Percentiles rank a stretch among this genome's conserved stretches.
Conservation (phyloP, 2,797 vertebrate species). For the Aphelocoma californica region DNA sequence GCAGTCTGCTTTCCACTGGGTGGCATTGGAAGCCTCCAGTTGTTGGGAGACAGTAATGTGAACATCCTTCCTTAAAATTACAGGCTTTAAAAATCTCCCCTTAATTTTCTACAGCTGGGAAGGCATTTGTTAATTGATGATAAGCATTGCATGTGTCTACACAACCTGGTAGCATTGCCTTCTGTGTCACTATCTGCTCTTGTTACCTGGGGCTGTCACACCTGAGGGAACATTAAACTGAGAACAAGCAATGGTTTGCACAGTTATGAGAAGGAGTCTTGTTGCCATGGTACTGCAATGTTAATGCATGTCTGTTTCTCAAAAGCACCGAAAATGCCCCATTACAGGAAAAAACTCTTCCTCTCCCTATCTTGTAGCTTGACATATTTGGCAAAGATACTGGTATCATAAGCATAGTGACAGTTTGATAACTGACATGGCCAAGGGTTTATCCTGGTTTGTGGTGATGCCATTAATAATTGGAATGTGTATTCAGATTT, state of each 20-base stretch:
- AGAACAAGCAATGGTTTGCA: neutral
- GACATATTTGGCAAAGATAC: neutral
- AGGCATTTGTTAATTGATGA: neutral
- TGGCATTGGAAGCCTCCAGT: neutral
- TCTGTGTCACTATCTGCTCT: neutral
- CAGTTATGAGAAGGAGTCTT: neutral
- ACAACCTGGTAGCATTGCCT: neutral
- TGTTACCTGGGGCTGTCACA: conserved; percentile 25
- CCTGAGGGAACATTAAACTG: conserved; percentile 16
- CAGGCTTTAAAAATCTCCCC: neutral
- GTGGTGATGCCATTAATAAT: conserved; percentile 30
- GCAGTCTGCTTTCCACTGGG: neutral
- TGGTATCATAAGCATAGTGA: neutral
- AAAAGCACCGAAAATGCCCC: neutral
- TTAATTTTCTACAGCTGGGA: neutral
- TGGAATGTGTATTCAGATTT: neutral
- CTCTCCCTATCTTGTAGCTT: neutral
- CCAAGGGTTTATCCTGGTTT: neutral
- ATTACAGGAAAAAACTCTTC: neutral
- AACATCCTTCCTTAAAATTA: neutral
- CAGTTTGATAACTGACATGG: neutral
- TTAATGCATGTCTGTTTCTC: neutral
- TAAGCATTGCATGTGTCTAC: neutral
- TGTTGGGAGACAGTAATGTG: neutral
- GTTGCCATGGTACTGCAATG: conserved; percentile 13